phyloP scores from a whole-genome alignment of 2,113 vertebrate species.

The Mormyrus lacerda region DNA sequence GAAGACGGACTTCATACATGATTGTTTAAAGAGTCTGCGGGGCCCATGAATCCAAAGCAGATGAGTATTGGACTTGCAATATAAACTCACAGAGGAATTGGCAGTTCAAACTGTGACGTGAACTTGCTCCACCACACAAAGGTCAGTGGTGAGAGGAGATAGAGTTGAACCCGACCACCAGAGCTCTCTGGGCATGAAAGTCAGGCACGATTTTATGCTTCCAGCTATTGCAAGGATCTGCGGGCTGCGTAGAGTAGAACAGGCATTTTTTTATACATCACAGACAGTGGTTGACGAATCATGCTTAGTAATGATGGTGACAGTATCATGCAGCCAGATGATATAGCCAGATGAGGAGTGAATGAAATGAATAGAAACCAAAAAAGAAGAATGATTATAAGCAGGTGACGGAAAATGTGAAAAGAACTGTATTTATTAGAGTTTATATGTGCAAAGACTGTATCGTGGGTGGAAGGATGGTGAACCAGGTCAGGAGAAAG shows the following conservation, averaged over 20 bases:
- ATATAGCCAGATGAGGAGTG: not conserved
- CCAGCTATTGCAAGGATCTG: not conserved
- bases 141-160: not conserved
- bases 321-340: not conserved
- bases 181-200: not conserved
- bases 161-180: not conserved
- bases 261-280: not conserved
- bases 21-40: not conserved
- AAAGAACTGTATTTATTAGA: not conserved
- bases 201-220: not conserved
- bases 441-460: not conserved
- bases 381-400: not conserved
- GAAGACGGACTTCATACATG: not conserved
- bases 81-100: not conserved
- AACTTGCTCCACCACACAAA: not conserved
- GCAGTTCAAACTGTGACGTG: not conserved
- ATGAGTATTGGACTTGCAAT: not conserved
- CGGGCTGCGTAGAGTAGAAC: not conserved
- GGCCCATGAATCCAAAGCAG: not conserved
- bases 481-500: not conserved
- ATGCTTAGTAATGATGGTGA: slow-evolving; percentile 1
- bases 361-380: not conserved
- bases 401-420: not conserved
- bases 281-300: not conserved
- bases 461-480: not conserved